phyloP scores from a whole-genome alignment of 2,888 invertebrate genomes.

The Cataglyphis albicans region DNA sequence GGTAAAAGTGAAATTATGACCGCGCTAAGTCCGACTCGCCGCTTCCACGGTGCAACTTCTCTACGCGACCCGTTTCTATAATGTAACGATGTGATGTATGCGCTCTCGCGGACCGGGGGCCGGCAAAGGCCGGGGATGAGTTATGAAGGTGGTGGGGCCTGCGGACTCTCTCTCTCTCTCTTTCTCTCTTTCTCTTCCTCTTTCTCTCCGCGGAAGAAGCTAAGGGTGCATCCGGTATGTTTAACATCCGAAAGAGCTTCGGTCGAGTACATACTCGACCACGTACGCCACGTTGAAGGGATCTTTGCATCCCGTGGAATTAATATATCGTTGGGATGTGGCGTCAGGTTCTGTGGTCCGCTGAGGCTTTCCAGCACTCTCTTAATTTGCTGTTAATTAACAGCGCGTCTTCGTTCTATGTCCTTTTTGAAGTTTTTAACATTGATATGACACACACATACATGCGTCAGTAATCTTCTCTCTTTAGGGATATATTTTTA shows the following conservation, averaged over 20 bases:
- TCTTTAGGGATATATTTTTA: neutral
- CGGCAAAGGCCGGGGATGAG: slow-evolving; percentile 60
- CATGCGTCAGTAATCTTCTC: slow-evolving; percentile 10
- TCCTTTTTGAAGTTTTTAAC: neutral
- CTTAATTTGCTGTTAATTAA: slow-evolving; percentile 67
- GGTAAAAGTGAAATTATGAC: slow-evolving; percentile 78
- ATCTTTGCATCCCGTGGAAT: slow-evolving; percentile 64
- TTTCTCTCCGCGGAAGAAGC: slow-evolving; percentile 57
- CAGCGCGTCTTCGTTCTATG: neutral
- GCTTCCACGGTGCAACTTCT: slow-evolving; percentile 47
- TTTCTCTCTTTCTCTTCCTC: neutral
- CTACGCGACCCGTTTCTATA: slow-evolving; percentile 74
- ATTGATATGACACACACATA: neutral
- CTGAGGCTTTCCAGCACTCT: slow-evolving; percentile 11
- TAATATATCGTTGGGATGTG: slow-evolving; percentile 66
- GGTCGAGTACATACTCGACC: slow-evolving; percentile 53
- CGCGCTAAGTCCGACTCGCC: slow-evolving; percentile 69
- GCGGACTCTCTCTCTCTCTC: slow-evolving; percentile 23
- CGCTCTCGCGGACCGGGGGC: slow-evolving; percentile 57
- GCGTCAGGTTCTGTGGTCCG: slow-evolving; percentile 3
- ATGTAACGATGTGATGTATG: slow-evolving; percentile 75
- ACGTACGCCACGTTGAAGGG: slow-evolving; percentile 51
- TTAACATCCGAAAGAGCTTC: slow-evolving; percentile 69
- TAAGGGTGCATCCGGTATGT: slow-evolving; percentile 66
- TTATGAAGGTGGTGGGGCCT: slow-evolving; percentile 67